phyloP scores from a whole-genome alignment of 2,888 invertebrate genomes.

The Macaria liturata region DNA sequence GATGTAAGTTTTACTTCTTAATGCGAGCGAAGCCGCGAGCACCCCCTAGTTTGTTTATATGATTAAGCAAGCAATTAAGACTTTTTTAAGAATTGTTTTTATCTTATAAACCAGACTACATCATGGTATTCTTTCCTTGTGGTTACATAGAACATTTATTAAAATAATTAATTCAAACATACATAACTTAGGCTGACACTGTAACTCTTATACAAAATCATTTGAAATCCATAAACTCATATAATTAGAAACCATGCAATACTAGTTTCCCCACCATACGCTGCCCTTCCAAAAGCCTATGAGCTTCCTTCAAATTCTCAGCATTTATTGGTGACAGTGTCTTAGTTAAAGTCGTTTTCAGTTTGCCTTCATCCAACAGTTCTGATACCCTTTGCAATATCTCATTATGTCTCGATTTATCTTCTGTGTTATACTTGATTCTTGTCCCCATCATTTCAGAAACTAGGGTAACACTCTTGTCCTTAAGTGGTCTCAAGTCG shows the following conservation, averaged over 20 bases:
- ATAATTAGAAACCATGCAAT: slow-evolving; percentile 52
- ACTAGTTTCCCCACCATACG: slow-evolving; percentile 67
- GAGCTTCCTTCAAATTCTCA: slow-evolving; percentile 64
- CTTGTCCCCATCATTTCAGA: slow-evolving; percentile 69
- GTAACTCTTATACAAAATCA: no score
- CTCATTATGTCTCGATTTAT: slow-evolving; percentile 60
- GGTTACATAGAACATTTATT: no score
- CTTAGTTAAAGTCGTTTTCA: slow-evolving; percentile 62
- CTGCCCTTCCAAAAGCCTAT: slow-evolving; percentile 62
- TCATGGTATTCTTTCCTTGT: no score
- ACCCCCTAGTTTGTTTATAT: no score
- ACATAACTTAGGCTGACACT: no score
- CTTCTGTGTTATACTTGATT: slow-evolving; percentile 66
- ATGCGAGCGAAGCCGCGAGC: no score
- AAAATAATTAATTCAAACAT: no score
- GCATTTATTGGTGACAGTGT: slow-evolving; percentile 69
- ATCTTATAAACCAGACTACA: no score
- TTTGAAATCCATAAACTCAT: not conserved
- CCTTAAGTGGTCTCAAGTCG: slow-evolving; percentile 60
- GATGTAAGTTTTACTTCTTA: no score
- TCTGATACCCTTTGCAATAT: slow-evolving; percentile 58
- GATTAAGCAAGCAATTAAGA: no score
- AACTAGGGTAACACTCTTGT: slow-evolving; percentile 67
- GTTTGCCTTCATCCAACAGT: slow-evolving; percentile 57
- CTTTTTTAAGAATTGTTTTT: no score